These are phyloP conservation scores for Grapholita molesta DNA, from an alignment of 1,140 invertebrate species.

Conservation along the genomic window DNA sequence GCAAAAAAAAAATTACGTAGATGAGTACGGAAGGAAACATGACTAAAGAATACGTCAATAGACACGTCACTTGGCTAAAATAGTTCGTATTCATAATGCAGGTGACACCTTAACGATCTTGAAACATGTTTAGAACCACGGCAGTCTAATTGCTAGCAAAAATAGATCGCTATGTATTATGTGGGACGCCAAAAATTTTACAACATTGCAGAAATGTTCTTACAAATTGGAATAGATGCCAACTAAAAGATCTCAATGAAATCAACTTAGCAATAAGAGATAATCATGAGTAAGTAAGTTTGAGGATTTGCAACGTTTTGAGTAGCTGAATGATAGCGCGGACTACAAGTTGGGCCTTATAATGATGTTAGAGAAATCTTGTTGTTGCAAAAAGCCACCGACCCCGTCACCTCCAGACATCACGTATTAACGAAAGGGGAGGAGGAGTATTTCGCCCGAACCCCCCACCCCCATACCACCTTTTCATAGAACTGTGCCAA, in stretches of 20 bases:
- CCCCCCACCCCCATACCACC: conserved; percentile 18
- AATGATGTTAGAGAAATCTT: conserved; percentile 43
- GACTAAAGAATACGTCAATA: not conserved
- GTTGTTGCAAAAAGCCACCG: conserved; percentile 44
- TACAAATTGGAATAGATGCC: not conserved
- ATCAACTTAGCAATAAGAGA: not conserved
- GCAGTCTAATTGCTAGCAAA: not conserved
- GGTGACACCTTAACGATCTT: conserved; percentile 1
- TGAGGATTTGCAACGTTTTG: not conserved
- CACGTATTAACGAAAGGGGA: conserved; percentile 31
- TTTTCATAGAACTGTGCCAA: conserved; percentile 36
- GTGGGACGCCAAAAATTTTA: conserved; percentile 1
- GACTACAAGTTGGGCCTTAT: conserved; percentile 21
- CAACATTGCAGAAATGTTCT: not conserved
- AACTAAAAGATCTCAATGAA: not conserved
- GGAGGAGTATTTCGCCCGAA: conserved; percentile 6
- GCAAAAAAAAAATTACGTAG: too few relatives aligned
- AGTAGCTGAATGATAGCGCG: not conserved
- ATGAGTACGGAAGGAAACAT: not conserved
- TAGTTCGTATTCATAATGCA: conserved; percentile 7
- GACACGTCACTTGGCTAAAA: not conserved
- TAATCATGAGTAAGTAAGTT: not conserved
- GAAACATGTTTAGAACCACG: not conserved
- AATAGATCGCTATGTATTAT: conserved; percentile 2
- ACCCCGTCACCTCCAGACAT: conserved; percentile 49